These are phyloP conservation scores for Mesembrinibis cayennensis DNA, from an alignment of 2,113 vertebrate species.

Conservation along the genomic window DNA sequence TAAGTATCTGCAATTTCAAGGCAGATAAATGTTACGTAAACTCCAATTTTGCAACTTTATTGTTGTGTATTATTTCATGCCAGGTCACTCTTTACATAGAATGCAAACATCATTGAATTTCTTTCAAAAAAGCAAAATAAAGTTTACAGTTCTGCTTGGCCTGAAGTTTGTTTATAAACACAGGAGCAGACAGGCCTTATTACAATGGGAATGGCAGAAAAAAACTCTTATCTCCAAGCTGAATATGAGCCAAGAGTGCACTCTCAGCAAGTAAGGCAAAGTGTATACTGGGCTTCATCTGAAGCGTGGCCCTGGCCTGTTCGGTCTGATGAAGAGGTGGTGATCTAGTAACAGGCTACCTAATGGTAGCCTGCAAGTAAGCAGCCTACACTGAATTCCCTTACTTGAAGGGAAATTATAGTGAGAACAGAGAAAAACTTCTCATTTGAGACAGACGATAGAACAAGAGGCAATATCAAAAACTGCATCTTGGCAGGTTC, in stretches of 20 bases:
- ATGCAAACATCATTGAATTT: background rate
- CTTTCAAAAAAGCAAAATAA: background rate
- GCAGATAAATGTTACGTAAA: constrained; percentile 32
- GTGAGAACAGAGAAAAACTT: background rate
- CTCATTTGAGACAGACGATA: background rate
- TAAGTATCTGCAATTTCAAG: background rate
- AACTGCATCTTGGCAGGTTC: background rate
- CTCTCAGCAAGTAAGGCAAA: background rate
- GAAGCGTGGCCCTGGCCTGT: background rate
- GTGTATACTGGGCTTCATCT: background rate
- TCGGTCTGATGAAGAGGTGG: background rate
- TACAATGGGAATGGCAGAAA: background rate
- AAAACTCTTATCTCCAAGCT: background rate
- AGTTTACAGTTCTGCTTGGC: constrained; percentile 5
- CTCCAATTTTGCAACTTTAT: background rate
- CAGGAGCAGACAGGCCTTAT: background rate
- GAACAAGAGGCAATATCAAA: background rate
- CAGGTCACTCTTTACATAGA: background rate
- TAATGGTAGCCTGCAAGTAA: background rate
- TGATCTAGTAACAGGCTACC: background rate
- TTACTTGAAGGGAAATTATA: background rate
- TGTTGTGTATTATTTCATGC: background rate
- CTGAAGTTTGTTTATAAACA: constrained; percentile 22
- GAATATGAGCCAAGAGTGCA: background rate
- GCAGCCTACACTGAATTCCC: background rate